Base-by-base conservation (phyloP, 2,113 vertebrate genomes). In the Indicator maculatus region DNA sequence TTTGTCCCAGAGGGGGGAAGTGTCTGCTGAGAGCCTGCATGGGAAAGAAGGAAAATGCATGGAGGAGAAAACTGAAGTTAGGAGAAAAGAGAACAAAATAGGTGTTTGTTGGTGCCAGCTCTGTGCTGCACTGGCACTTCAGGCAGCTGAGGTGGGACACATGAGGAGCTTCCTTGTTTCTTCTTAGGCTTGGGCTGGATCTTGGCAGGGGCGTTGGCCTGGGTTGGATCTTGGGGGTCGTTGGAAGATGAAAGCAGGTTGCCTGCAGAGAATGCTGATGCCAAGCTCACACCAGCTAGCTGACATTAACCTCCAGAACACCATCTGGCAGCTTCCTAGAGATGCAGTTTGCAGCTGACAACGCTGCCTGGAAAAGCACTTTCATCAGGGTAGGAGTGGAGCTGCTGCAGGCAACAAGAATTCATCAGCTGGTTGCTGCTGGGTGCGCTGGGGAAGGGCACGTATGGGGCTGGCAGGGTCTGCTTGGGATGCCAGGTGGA, bases 1-100 rank as follows among this genome's bases (percentile, higher is more conserved):
- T 94, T 97, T 96, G 23, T 96, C 93, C 97, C 98, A 97, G 96
- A 94, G 97, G 98, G 97, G 97, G 98, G 98, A 96, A 95, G 88
- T 92, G 74, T 97, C 91, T 86, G 39, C 97, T 97, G 93, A 90
- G 90, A 89, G 59, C 28, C 66, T 58, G 52, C 7, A 4, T 12
- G 38, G n/a, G 6, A 36, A 56, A 74, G 56, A 17, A 30, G 13
- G 73, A 36, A 93, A 91, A 78, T 28, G 52, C 38, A 63, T 31
- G 83, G 90, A 90, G 71, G 87, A 81, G 89, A 82, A 65, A 88
- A 85, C 38, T 1, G 2, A 83, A 90, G 73, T 82, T 31, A 93
- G 92, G 70, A 72, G 60, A 69, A 64, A 41, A 33, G 60, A 65
- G 38, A 55, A 70, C 33, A 36, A 45, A 67, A 52, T 28, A 19